A percentile compares a stretch with the other conserved stretches of the same genome.
These are phyloP conservation scores for Pediacus dermestoides DNA, from an alignment of 2,888 invertebrate species.

Conservation along the genomic window DNA sequence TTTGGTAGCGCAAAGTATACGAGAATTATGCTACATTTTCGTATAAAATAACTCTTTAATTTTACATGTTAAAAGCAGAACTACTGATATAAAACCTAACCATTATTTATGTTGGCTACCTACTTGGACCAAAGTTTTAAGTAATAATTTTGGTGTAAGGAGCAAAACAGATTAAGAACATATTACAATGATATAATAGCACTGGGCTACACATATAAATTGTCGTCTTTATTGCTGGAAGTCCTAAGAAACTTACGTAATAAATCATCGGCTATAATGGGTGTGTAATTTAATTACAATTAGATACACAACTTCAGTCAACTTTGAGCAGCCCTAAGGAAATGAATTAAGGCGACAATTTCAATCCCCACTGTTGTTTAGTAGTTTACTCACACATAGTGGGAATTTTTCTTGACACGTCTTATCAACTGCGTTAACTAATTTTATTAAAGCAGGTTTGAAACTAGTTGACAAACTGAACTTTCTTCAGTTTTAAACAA, in stretches of 20 bases:
- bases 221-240: slow-evolving; percentile 35
- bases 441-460: too few species aligned
- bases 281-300: slow-evolving; percentile 46
- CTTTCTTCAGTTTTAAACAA: too few species aligned
- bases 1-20: too few species aligned
- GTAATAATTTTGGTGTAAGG: background rate
- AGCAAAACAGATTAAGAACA: slow-evolving; percentile 20
- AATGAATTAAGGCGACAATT: slow-evolving; percentile 29
- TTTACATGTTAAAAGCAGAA: too few species aligned
- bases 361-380: slow-evolving; percentile 16
- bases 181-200: slow-evolving; percentile 24
- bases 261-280: slow-evolving; percentile 44
- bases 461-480: too few species aligned
- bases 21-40: background rate
- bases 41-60: background rate
- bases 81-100: too few species aligned
- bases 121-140: background rate
- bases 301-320: slow-evolving; percentile 40
- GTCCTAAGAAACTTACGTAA: slow-evolving; percentile 38
- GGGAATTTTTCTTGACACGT: too few species aligned
- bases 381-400: background rate
- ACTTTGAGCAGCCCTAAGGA: slow-evolving; percentile 26
- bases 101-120: too few species aligned
- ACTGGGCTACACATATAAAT: slow-evolving; percentile 35
- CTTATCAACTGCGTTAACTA: too few species aligned